These are phyloP conservation scores for Otis tarda DNA, from an alignment of 2,113 vertebrate genomes.

Conservation along the genomic window DNA sequence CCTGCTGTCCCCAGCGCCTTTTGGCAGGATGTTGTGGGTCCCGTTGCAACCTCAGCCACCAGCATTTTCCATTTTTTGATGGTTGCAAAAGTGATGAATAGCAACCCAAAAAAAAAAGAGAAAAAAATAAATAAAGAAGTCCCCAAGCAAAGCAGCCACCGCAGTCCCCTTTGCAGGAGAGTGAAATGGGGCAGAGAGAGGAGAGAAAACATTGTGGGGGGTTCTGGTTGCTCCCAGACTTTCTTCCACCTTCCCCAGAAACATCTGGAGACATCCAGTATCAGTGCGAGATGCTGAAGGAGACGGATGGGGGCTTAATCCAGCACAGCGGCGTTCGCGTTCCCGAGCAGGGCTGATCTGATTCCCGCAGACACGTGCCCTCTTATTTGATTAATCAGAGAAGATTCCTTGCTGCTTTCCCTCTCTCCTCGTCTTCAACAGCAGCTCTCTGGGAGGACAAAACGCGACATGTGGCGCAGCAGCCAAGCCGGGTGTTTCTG, in stretches of 20 bases:
- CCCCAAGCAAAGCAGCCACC: not conserved
- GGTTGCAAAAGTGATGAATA: accelerated
- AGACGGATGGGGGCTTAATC: accelerated
- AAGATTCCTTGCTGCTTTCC: not conserved
- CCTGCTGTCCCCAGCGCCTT: not conserved
- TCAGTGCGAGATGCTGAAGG: not conserved
- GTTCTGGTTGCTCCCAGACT: not conserved
- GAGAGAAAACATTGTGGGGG: accelerated
- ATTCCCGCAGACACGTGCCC: accelerated
- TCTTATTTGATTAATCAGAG: not conserved
- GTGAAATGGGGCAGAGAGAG: not conserved
- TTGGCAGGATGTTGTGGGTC: not conserved
- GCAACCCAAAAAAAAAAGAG: not conserved
- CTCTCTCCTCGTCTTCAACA: not conserved
- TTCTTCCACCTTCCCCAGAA: not conserved
- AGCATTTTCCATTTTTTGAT: not conserved
- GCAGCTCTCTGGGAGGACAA: not conserved
- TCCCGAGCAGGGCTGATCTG: accelerated
- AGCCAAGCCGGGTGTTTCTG: not conserved
- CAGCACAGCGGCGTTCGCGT: accelerated
- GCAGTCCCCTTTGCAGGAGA: not conserved
- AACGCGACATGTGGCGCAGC: accelerated
- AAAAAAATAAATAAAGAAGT: not conserved
- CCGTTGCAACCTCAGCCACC: not conserved
- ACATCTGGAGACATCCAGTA: not conserved